Evolutionary conservation across 2,888 invertebrate genomes (phyloP).

Genomic region (Amaurobius ferox): DNA sequence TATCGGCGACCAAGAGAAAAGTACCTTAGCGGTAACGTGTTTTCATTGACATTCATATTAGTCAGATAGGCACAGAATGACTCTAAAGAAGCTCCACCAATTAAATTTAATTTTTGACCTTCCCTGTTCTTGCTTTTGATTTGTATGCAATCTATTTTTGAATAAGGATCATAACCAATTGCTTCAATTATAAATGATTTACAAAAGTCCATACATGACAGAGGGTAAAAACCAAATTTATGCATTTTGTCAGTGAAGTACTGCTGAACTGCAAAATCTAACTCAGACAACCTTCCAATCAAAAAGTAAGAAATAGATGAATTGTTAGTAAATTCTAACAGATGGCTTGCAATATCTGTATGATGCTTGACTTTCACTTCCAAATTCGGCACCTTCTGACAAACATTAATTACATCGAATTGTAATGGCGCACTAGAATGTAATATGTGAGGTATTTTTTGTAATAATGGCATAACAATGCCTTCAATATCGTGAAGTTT

Average conservation of each 20-base stretch:
- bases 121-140: constrained; percentile 77
- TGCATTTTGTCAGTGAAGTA: constrained; percentile 30
- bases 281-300: constrained; percentile 27
- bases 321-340: constrained; percentile 22
- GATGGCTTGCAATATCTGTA: constrained; percentile 2
- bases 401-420: neutral
- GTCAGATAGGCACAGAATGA: constrained; percentile 86
- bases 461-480: constrained; percentile 30
- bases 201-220: constrained; percentile 51
- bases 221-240: neutral
- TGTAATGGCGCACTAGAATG: constrained; percentile 19
- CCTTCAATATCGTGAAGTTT: constrained; percentile 48
- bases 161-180: constrained; percentile 38
- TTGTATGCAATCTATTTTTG: constrained; percentile 77
- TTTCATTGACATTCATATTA: constrained; percentile 77
- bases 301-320: constrained; percentile 32
- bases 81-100: constrained; percentile 85
- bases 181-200: constrained; percentile 63
- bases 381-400: neutral
- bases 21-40: constrained; percentile 28
- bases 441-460: constrained; percentile 37
- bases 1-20: constrained; percentile 52
- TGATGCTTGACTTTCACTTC: neutral
- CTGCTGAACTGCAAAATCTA: constrained; percentile 25
- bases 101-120: constrained; percentile 84